Conservation (phyloP, 2,113 vertebrate species). For the Entosphenus tridentatus region DNA sequence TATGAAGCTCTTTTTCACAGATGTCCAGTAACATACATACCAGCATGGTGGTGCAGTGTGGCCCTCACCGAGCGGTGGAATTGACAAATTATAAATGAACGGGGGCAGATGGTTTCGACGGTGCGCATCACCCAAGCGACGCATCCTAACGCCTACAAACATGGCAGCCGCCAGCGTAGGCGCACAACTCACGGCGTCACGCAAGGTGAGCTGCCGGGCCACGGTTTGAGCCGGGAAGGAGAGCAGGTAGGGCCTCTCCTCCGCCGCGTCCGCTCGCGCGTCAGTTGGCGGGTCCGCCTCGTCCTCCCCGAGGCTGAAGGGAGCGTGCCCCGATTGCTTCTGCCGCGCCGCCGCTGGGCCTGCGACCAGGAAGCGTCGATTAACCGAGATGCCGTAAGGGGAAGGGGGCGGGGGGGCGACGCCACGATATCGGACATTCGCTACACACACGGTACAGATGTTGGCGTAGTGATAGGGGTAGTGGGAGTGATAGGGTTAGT, state of each 20-base stretch:
- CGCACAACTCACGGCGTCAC: conserved; percentile 54
- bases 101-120: neutral
- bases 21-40: neutral
- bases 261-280: neutral
- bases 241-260: conserved; percentile 29
- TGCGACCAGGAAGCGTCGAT: too few species aligned
- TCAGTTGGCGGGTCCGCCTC: neutral
- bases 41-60: neutral
- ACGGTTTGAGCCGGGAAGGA: conserved; percentile 47
- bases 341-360: neutral
- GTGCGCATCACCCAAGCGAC: too few species aligned
- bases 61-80: neutral
- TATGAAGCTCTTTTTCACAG: neutral
- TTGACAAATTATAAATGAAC: neutral
- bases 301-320: conserved; percentile 1
- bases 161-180: neutral
- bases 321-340: neutral
- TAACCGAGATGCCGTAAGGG: too few species aligned
- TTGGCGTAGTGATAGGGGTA: too few species aligned
- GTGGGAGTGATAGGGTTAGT: too few species aligned
- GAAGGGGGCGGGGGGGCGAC: too few species aligned
- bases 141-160: too few species aligned
- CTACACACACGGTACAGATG: too few species aligned
- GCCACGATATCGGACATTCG: too few species aligned
- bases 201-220: conserved; percentile 78